These are phyloP conservation scores for Simalia tracyae DNA, from an alignment of 2,797 vertebrate genomes.

Conservation along the genomic window DNA sequence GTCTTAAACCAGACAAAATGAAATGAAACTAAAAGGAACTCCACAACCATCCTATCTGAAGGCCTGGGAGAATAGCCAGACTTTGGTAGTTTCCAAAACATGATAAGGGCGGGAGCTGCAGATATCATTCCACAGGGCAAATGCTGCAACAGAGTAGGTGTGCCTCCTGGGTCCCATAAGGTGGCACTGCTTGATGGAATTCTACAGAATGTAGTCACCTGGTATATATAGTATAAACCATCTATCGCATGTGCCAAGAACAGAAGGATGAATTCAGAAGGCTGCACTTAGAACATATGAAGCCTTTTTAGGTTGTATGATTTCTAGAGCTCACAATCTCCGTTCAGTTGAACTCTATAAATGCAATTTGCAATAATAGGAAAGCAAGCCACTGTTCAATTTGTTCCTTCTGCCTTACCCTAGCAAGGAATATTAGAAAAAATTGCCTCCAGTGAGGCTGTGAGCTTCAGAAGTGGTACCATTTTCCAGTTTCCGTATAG, in stretches of 20 bases:
- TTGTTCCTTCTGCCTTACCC: neutral
- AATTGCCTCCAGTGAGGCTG: neutral
- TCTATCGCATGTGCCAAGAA: neutral
- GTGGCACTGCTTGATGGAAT: neutral
- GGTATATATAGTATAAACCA: neutral
- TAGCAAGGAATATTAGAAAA: neutral
- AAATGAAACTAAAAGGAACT: neutral
- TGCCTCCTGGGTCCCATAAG: neutral
- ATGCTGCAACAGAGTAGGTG: neutral
- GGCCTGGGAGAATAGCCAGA: neutral
- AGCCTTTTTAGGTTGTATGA: no score
- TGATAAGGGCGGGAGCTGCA: neutral
- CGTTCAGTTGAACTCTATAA: neutral
- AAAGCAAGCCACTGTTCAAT: neutral
- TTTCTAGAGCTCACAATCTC: neutral
- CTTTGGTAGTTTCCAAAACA: neutral
- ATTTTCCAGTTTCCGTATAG: neutral
- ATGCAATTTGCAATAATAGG: neutral
- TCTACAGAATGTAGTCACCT: neutral
- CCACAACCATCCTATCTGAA: neutral
- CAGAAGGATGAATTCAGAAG: no score
- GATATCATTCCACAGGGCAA: neutral
- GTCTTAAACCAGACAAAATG: neutral
- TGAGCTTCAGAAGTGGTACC: neutral
- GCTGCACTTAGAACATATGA: neutral